Evolutionary conservation across 2,113 vertebrate genomes (phyloP), one percentile per base, ranked within the genome.

Genomic region (Caracal caracal): DNA sequence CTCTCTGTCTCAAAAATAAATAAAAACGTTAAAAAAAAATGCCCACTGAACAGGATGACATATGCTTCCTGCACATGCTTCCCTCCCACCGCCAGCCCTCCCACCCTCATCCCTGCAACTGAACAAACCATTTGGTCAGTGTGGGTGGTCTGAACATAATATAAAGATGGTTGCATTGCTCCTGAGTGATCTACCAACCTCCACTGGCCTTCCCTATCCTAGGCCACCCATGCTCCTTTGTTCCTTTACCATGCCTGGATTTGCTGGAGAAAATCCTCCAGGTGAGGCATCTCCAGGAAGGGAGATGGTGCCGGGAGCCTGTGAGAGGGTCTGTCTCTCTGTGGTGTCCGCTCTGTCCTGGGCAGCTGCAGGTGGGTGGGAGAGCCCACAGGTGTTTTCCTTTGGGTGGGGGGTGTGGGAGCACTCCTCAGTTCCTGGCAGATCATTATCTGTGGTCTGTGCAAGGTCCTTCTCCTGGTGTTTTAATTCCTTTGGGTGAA

Each of bases 111-210:
- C n/a, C 47, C 85, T 47, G 59, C 43, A 12, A 1, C 24, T 59
- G 53, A 43, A 4, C 11, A 10, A 10, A 13, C 26, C 8, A 40
- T 40, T 26, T 9, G n/a, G 56, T 53, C 37, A 5, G 0, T 5
- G 43, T 12, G 9, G 78, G 51, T 79, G 47, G 24, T 33, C 61
- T 37, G 10, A 24, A 16, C 33, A 12, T 2, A 15, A 22, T 15
- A 22, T 15, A 3, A 20, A 1, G 19, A 7, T 1, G 2, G 37
- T 33, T 1, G 1, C 20, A 0, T 33, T 10, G 10, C 49, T 35
- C 19, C 78, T 65, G 43, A 13, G 56, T 1, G 3, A 10, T n/a
- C 28, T 10, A 0, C 30, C 26, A 24, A 68, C 6, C 2, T 43
- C 24, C 26, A 17, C 12, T 4, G 35, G 26, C 53, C 47, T 85